Base-by-base conservation (phyloP, 2,888 invertebrate genomes). In the Petrolisthes manimaculis region DNA sequence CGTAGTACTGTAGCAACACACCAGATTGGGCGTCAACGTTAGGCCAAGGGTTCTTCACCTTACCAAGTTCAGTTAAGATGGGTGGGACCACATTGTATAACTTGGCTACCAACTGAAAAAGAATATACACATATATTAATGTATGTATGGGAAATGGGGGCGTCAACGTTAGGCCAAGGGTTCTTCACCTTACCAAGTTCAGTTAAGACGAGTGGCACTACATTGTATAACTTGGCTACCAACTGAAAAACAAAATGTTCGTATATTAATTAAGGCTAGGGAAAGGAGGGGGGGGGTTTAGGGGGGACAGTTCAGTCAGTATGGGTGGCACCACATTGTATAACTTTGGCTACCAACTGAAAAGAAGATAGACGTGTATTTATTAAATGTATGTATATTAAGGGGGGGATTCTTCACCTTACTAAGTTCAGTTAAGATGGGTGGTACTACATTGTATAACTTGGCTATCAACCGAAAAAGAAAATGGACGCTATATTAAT, bases 101-200 rank as follows among this genome's bases (percentile, higher is more conserved):
- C 92, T 96, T 96, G 2, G 97, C 96, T 51, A 98, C 98, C 92
- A 98, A 94, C 95, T 95, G 99, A n/a, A n/a, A n/a, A n/a, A n/a
- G n/a, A n/a, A n/a, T n/a, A n/a, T n/a, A n/a, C n/a, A n/a, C n/a
- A n/a, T n/a, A n/a, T n/a, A n/a, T n/a, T n/a, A n/a, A n/a, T n/a
- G n/a, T n/a, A n/a, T n/a, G n/a, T n/a, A n/a, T n/a, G n/a, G n/a
- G n/a, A n/a, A n/a, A n/a, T n/a, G n/a, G 91, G 98, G 51, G 98
- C 98, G 94, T 99, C 98, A 92, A 99, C 98, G 93, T 99, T 98
- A 91, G 98, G 98, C 98, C 98, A 99, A 90, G 98, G 98, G 95
- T 98, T 98, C 95, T 98, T 97, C 89, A 98, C 98, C 94, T 98
- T 98, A 92, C 98, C 98, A 92, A 97, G 96, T 93, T 97, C 97